Evolutionary conservation across 2,888 invertebrate genomes (phyloP).

Genomic region (Hyalella azteca): DNA sequence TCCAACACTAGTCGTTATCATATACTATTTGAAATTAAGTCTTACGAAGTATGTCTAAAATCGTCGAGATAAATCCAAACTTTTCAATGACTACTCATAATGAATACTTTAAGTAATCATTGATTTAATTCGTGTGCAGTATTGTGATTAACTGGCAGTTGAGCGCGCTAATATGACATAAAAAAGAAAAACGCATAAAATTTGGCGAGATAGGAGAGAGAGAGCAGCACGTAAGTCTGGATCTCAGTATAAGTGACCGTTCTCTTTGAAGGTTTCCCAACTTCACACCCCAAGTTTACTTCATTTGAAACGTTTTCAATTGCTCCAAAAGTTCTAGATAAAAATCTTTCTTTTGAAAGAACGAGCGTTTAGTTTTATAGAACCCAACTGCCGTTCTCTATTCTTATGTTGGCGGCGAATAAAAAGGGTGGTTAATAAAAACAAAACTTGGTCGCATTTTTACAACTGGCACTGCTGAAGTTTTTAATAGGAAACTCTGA

Average conservation of each 20-base stretch:
- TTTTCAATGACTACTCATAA: too few relatives aligned
- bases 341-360: conserved; percentile 27
- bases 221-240: too few relatives aligned
- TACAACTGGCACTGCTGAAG: conserved; percentile 34
- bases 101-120: too few relatives aligned
- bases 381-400: conserved; percentile 25
- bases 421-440: conserved; percentile 32
- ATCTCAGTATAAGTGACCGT: background rate
- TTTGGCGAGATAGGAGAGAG: too few relatives aligned
- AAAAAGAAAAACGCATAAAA: too few relatives aligned
- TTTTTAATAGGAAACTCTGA: conserved; percentile 29
- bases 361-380: conserved; percentile 25
- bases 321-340: conserved; percentile 23
- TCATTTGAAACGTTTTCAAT: conserved; percentile 25
- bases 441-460: conserved; percentile 37
- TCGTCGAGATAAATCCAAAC: too few relatives aligned
- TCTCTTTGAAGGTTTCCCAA: background rate
- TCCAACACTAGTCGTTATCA: too few relatives aligned
- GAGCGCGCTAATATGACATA: too few relatives aligned
- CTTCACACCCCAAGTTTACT: conserved; percentile 1
- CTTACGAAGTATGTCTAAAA: too few relatives aligned
- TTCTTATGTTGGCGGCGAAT: conserved; percentile 26
- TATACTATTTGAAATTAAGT: too few relatives aligned
- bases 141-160: too few relatives aligned
- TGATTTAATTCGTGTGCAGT: too few relatives aligned